Evolutionary conservation across 30 jellyfish, hydroid and myxozoan genomes (phyloP), one percentile per base, ranked within the genome.

Genomic region (Chrysaora quinquecirrha): DNA sequence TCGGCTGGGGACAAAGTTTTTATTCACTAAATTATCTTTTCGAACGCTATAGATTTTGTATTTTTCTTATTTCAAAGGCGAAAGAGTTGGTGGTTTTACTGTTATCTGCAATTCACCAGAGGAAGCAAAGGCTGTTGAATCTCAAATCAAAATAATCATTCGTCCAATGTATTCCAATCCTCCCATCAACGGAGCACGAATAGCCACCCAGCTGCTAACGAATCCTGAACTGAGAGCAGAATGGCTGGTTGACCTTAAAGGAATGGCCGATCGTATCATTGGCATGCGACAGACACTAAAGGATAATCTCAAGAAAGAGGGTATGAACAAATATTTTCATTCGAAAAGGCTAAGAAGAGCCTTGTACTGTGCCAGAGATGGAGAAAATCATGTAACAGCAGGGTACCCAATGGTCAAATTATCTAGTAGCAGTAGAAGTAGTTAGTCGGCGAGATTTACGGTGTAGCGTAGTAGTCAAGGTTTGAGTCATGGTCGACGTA

Each of bases 141-240:
- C 97, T 0, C 98, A 90, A 30, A 3, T 95, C 77, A 95, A 90
- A 67, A 90, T 95, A 0, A 70, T 95, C 80, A 90, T 95, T 73
- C 95, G 99, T 16, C 97, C 97, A 27, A 85, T 89, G 96, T 95
- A 95, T 66, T 95, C 99, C 31, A 95, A 69, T 70, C 99, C 99
- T n/a, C 99, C 99, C 30, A 81, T 87, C 25, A 84, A 95, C 56
- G 99, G 99, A 7, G 99, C 99, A 23, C 78, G 98, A 56, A 69
- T 95, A 74, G 99, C 92, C 32, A 50, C 84, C 27, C 74, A 77
- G 38, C 77, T 95, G 19, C 78, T 95, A 28, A 78, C 38, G 49
- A 81, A 49, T 34, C 80, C 91, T 7, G 97, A 90, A 22, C 62
- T 89, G 47, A 52, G 89, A 68, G 91, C 83, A 29, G 95, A 95